A percentile compares a stretch with the other conserved stretches of the same genome.
Conservation (phyloP, 64 coral and sea anemone species). For the Dendrophyllia cribrosa region DNA sequence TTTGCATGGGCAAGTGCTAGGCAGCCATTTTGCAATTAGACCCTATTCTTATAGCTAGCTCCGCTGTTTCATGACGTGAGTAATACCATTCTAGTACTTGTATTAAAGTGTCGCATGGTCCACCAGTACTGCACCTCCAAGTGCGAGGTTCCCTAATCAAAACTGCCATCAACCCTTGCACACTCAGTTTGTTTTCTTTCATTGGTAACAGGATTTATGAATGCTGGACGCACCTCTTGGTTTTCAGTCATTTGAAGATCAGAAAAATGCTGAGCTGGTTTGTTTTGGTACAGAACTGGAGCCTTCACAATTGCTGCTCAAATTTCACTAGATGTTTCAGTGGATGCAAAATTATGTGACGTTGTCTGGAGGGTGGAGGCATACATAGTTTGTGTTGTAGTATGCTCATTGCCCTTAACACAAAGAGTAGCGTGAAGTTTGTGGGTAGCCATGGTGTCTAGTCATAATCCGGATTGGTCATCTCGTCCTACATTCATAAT, state of each 20-base stretch:
- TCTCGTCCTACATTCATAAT: constrained; percentile 40
- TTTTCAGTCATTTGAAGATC: too few species aligned
- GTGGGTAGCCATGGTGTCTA: constrained; percentile 58
- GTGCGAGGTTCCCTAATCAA: constrained; percentile 36
- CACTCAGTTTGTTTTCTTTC: too few species aligned
- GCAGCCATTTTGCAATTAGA: constrained; percentile 63
- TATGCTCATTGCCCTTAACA: not conserved
- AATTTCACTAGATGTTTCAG: too few species aligned
- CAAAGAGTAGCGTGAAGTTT: constrained; percentile 47
- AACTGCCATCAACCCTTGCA: too few species aligned
- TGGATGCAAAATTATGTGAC: too few species aligned
- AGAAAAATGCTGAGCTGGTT: too few species aligned
- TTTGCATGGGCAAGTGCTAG: constrained; percentile 24
- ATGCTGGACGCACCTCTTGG: too few species aligned
- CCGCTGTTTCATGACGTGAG: constrained; percentile 58
- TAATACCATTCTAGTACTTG: not conserved
- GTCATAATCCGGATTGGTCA: constrained; percentile 69
- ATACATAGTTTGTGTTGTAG: too few species aligned
- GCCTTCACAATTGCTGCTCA: too few species aligned
- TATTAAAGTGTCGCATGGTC: constrained; percentile 54
- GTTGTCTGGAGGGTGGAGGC: too few species aligned
- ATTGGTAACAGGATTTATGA: too few species aligned
- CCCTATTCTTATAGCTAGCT: constrained; percentile 43
- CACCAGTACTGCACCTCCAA: constrained; percentile 61
- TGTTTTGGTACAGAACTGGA: too few species aligned